Evolutionary conservation across 2,888 invertebrate genomes (phyloP).

Genomic region (Melanostoma mellinum): DNA sequence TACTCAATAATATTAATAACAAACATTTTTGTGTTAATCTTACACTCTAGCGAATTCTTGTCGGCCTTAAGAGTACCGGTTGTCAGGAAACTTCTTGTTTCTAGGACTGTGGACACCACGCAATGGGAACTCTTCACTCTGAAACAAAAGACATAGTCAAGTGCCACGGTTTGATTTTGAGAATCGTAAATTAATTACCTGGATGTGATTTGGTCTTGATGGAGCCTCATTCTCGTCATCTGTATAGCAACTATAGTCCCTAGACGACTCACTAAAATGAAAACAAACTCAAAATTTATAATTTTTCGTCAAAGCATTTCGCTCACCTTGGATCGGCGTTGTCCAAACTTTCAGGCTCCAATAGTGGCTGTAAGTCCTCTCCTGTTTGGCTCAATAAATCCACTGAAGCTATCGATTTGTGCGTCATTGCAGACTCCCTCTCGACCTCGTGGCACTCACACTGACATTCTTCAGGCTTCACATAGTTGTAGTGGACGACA

Average conservation of each 20-base stretch:
- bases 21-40: conserved; percentile 8
- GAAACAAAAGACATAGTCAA: conserved; percentile 11
- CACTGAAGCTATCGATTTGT: conserved; percentile 78
- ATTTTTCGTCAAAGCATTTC: background rate
- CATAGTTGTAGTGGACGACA: conserved; percentile 88
- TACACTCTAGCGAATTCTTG: background rate
- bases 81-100: conserved; percentile 64
- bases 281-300: background rate
- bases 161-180: no score
- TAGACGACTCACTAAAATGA: conserved; percentile 83
- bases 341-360: conserved; percentile 81
- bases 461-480: conserved; percentile 93
- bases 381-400: conserved; percentile 80
- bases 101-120: conserved; percentile 78
- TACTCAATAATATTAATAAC: conserved; percentile 18
- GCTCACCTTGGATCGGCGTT: conserved; percentile 79
- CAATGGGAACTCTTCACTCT: conserved; percentile 80
- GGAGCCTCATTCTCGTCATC: conserved; percentile 78
- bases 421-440: conserved; percentile 76
- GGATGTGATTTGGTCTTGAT: conserved; percentile 54
- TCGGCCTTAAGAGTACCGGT: conserved; percentile 57
- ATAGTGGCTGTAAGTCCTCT: conserved; percentile 83
- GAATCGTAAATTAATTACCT: conserved; percentile 29
- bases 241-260: conserved; percentile 83
- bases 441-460: conserved; percentile 91